Evolutionary conservation across 2,113 vertebrate genomes (phyloP).

Genomic region (Pomatostomus ruficeps): DNA sequence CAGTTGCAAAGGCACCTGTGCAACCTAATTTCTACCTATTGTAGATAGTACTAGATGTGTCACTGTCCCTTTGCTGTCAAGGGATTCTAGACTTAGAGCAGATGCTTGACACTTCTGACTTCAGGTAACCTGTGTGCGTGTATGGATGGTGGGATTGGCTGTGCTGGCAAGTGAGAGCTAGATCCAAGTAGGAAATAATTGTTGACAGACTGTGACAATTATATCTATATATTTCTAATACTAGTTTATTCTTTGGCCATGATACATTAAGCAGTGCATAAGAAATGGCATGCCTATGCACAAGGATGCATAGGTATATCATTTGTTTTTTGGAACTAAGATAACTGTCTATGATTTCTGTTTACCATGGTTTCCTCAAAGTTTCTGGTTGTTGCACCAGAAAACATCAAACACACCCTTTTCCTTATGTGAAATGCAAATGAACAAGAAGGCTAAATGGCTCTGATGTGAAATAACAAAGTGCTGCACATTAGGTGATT

Average conservation of each 20-base stretch:
- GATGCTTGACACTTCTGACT: not conserved
- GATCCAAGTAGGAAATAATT: not conserved
- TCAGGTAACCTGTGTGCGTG: not conserved
- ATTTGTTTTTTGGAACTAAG: not conserved
- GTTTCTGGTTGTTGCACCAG: not conserved
- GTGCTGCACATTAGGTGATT: not conserved
- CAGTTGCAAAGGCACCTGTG: not conserved
- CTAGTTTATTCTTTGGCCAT: not conserved
- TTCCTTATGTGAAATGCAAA: not conserved
- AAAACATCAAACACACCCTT: not conserved
- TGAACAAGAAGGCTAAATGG: not conserved
- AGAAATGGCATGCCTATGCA: not conserved
- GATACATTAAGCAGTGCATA: not conserved
- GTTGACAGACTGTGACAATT: not conserved
- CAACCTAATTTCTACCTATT: not conserved
- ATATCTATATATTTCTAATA: not conserved
- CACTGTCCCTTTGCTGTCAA: not conserved
- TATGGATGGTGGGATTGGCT: not conserved
- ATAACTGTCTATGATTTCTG: not conserved
- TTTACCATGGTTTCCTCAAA: not conserved
- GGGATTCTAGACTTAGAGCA: not conserved
- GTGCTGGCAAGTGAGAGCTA: not conserved
- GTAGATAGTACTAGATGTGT: not conserved
- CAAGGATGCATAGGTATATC: not conserved
- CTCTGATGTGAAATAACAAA: not conserved